A percentile compares a stretch with the other conserved stretches of the same genome.
These are phyloP conservation scores for Andricus quercusramuli DNA, from an alignment of 2,888 invertebrate species.

Conservation along the genomic window DNA sequence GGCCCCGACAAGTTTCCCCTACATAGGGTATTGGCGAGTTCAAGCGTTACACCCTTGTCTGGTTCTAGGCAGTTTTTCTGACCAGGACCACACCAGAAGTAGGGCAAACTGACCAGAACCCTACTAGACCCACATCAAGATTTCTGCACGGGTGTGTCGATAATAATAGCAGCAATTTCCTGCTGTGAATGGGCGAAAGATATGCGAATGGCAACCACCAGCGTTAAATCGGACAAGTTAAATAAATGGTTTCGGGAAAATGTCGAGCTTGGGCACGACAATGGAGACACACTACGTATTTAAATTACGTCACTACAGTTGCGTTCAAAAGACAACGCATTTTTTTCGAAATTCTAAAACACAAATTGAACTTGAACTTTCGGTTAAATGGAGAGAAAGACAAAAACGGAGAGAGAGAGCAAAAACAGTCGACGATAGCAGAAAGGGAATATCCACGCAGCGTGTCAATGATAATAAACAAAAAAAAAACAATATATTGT, in stretches of 20 bases:
- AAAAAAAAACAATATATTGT: constrained; percentile 3
- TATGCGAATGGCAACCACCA: constrained; percentile 1
- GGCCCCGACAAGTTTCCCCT: too few relatives aligned
- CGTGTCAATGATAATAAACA: constrained; percentile 23
- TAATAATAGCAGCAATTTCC: background rate
- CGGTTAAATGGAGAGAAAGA: constrained; percentile 6
- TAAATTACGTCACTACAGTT: constrained; percentile 7
- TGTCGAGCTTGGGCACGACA: background rate
- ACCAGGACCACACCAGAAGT: too few relatives aligned
- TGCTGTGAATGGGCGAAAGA: background rate
- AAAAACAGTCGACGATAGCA: constrained; percentile 11
- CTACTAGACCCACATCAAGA: too few relatives aligned
- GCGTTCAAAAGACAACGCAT: background rate
- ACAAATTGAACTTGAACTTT: background rate
- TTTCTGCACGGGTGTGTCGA: too few relatives aligned
- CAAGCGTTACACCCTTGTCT: too few relatives aligned
- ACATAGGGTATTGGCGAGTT: too few relatives aligned
- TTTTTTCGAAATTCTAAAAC: background rate
- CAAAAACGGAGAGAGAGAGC: background rate
- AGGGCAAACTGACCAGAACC: too few relatives aligned
- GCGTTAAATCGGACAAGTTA: constrained; percentile 7
- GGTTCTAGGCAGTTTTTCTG: too few relatives aligned
- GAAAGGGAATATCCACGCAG: constrained; percentile 13
- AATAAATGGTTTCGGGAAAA: constrained; percentile 19
- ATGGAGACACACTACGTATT: background rate